phyloP scores from a whole-genome alignment of 1,140 invertebrate genomes.

The Dinoponera quadriceps region DNA sequence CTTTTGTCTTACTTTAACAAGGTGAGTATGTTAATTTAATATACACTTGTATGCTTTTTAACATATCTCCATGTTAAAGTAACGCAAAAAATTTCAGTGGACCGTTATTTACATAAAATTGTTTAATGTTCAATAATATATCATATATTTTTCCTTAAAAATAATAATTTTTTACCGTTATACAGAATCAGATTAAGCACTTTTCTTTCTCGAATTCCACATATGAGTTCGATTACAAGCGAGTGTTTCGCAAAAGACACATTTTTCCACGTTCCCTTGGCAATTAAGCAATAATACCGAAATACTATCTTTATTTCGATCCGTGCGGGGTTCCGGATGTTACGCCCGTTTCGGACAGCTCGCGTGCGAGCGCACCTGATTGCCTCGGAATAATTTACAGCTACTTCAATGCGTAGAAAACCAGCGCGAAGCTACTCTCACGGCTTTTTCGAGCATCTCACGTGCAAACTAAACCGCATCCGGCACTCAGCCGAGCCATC shows the following conservation, averaged over 20 bases:
- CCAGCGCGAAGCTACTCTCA: neutral
- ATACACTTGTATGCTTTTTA: too few relatives aligned
- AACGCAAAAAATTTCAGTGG: too few relatives aligned
- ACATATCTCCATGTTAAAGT: too few relatives aligned
- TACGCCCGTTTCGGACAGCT: neutral
- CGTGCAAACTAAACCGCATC: conserved; percentile 35
- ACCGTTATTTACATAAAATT: too few relatives aligned
- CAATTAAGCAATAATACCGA: neutral
- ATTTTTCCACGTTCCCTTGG: neutral
- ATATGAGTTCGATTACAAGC: neutral
- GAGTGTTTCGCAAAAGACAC: neutral
- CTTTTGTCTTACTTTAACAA: too few relatives aligned
- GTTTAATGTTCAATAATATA: too few relatives aligned
- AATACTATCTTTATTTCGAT: conserved; percentile 5
- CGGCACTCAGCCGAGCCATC: conserved; percentile 31
- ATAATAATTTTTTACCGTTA: too few relatives aligned
- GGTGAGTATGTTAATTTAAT: too few relatives aligned
- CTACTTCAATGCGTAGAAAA: neutral
- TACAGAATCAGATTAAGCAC: too few relatives aligned
- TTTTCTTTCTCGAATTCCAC: neutral
- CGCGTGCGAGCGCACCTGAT: neutral
- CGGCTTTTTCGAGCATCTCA: conserved; percentile 19
- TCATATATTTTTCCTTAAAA: too few relatives aligned
- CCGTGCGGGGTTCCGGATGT: neutral
- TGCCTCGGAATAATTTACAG: neutral